Base-by-base conservation (phyloP, 1,140 invertebrate genomes). In the Spodoptera litura region DNA sequence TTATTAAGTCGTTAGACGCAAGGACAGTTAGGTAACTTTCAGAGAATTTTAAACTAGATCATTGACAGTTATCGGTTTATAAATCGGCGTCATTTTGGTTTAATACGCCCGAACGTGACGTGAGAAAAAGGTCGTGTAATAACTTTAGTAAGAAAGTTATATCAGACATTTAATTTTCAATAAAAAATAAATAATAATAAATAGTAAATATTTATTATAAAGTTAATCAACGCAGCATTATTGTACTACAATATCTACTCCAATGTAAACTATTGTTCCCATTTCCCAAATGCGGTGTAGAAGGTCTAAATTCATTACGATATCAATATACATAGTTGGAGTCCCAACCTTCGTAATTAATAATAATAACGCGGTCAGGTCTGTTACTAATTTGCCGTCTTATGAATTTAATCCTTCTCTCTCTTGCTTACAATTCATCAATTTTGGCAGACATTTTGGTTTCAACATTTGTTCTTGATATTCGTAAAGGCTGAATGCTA, bases 261-360 rank as follows among this genome's bases (percentile, higher is more conserved):
- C 8, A 44, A 44, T 44, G 38, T 6, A 44, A 44, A 44, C 38
- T 44, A 44, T 44, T 44, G 38, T 44, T 44, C 38, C 62, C 44
- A 64, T 15, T 64, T 64, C 35, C 9, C 61, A n/a, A 66, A 6
- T 49, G 62, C 11, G 62, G 62, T 49, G 15, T 12, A 15, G 49
- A 38, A 66, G 38, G 62, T 20, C 35, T 64, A 64, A 38, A 66
- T 66, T 66, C 62, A 66, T 66, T 49, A 66, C 62, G 35, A 5
- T 15, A 66, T 20, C 53, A 55, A 61, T 76, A 51, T 66, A 10
- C 52, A 15, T 15, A 35, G 52, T 66, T 64, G 38, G n/a, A 64
- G 35, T 66, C 35, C 35, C 35, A 64, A 64, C 61, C 38, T 38
- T 12, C 12, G 38, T 38, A 49, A 66, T 66, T 66, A 66, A 66